Conservation (phyloP, 2,797 vertebrate genomes). For the Platyrinchus mystaceus region DNA sequence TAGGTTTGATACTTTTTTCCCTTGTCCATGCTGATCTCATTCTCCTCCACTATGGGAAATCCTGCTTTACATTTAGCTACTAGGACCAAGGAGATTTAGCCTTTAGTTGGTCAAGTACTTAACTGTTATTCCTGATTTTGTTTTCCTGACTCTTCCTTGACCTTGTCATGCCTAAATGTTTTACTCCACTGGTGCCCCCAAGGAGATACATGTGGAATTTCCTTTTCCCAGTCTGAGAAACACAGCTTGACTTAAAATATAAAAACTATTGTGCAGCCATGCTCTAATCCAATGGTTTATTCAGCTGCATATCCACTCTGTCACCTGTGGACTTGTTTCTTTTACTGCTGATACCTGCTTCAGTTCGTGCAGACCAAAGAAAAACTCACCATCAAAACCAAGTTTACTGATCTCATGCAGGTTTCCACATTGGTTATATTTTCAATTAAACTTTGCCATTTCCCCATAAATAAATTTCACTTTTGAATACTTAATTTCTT, state of each 20-base stretch:
- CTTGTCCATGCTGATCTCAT: not conserved
- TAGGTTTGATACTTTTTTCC: not conserved
- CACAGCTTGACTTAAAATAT: slow-evolving; percentile 51
- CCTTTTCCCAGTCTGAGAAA: slow-evolving; percentile 22
- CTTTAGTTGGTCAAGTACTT: slow-evolving; percentile 13
- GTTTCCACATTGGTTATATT: not conserved
- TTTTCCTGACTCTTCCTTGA: slow-evolving; percentile 63
- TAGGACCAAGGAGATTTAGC: not conserved
- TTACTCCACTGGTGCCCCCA: slow-evolving; percentile 33
- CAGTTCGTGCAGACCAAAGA: not conserved
- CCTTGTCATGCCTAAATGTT: slow-evolving; percentile 60
- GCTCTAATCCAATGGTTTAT: slow-evolving; percentile 44
- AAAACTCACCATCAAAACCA: not conserved
- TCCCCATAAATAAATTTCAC: not conserved
- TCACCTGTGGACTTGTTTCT: slow-evolving; percentile 19
- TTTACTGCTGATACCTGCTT: not conserved
- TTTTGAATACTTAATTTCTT: not conserved
- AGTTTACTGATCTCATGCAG: not conserved
- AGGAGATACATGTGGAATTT: slow-evolving; percentile 62
- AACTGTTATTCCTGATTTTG: slow-evolving; percentile 20
- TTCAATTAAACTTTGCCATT: not conserved
- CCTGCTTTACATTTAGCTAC: not conserved
- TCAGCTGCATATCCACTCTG: slow-evolving; percentile 29
- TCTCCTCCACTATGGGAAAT: not conserved
- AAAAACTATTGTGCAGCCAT: slow-evolving; percentile 20